These are phyloP conservation scores for Diuraphis noxia DNA, from an alignment of 1,140 invertebrate species.

Conservation along the genomic window DNA sequence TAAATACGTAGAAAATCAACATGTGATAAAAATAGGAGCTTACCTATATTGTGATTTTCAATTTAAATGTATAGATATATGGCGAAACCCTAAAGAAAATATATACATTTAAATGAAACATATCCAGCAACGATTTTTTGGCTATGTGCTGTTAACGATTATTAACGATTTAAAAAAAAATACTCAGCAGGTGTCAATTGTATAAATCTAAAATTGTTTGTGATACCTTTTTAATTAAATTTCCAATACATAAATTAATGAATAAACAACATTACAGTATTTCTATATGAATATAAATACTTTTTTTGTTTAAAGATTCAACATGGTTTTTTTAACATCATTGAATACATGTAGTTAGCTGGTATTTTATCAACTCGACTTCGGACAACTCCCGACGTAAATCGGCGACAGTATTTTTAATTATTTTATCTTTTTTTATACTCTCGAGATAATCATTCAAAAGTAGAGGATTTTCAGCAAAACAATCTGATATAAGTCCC, in stretches of 20 bases:
- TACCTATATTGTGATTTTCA: too few relatives aligned
- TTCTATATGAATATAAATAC: not conserved
- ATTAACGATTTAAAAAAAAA: too few relatives aligned
- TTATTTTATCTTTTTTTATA: not conserved
- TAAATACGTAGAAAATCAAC: too few relatives aligned
- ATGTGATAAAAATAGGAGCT: too few relatives aligned
- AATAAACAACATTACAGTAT: not conserved
- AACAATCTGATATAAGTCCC: not conserved
- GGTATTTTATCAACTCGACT: rapidly evolving
- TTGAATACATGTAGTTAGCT: not conserved
- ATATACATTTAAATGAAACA: too few relatives aligned
- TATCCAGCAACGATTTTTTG: too few relatives aligned
- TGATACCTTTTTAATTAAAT: not conserved
- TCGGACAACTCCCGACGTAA: not conserved
- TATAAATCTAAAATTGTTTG: not conserved
- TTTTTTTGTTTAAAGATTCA: not conserved
- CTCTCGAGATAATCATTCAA: not conserved
- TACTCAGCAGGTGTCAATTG: too few relatives aligned
- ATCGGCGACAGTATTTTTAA: not conserved
- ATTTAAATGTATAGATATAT: too few relatives aligned
- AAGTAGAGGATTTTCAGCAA: not conserved
- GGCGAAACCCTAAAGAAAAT: too few relatives aligned
- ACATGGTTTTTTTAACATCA: not conserved
- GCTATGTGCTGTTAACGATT: too few relatives aligned
- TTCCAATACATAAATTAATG: not conserved